Base-by-base conservation (phyloP, 92 coral and sea anemone species). In the Zoanthus solanderi region DNA sequence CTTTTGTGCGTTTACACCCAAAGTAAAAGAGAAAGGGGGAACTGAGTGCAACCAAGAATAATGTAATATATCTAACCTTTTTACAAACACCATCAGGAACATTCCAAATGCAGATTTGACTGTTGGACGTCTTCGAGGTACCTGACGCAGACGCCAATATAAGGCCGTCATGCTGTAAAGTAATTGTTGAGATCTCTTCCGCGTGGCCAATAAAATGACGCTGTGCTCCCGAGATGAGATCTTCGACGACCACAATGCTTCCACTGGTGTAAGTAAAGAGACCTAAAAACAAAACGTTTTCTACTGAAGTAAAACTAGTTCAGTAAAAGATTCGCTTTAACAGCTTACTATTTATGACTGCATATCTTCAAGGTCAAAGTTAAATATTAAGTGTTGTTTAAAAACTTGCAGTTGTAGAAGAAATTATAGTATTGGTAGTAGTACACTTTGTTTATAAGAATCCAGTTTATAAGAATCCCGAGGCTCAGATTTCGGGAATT, bases 231-330 rank as follows among this genome's bases (percentile, higher is more conserved):
- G 98, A 91, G 87, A 95, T 97, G n/a, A 97, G 96, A 76, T 95
- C 95, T 78, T 97, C 99, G 17, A 97, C 93, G 2, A 97, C 94
- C 79, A 97, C 94, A 72, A 95, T 80, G 28, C 97, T 92, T 2
- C 99, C 99, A 81, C 94, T 95, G 69, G 97, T 97, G 93, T 97
- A 97, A 29, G 95, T 97, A 92, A 97, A 97, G 29, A 97, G 91
- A 46, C 99, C 99, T 96, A 34, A 16, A 83, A 1, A 67, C 75
- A 69, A 46, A 7, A 63, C 8, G 74, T 17, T 16, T 60, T 28
- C 23, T 60, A 42, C 54, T 42, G 29, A 4, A 65, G 60, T 14
- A 29, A 66, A 82, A 37, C 23, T 44, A 83, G 71, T 45, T 45
- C 10, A 80, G 17, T 18, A 54, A 67, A 23, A n/a, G 69, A 18